Conservation (phyloP, 2,113 vertebrate genomes). For the Marcusenius ussheri region DNA sequence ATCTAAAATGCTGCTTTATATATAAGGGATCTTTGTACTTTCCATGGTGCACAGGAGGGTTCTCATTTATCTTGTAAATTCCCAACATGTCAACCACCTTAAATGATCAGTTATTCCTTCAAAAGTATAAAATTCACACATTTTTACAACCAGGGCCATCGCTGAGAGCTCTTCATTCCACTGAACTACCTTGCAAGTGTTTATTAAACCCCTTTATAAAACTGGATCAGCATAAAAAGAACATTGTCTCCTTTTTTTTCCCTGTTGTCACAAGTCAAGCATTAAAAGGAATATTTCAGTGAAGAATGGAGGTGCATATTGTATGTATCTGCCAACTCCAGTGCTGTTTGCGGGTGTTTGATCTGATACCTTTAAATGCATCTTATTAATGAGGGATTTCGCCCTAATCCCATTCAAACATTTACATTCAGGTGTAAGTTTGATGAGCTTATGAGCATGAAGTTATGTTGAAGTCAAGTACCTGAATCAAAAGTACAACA, state of each 20-base stretch:
- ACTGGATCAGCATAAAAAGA: background rate
- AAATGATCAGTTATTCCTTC: background rate
- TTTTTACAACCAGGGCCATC: background rate
- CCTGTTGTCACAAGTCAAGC: background rate
- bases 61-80: background rate
- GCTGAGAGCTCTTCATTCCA: background rate
- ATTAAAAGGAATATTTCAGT: background rate
- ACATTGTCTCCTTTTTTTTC: background rate
- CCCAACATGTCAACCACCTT: background rate
- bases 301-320: background rate
- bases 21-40: background rate
- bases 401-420: background rate
- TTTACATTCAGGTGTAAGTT: background rate
- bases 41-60: too few species aligned
- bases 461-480: background rate
- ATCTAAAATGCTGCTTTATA: background rate
- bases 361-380: background rate
- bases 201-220: background rate
- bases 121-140: background rate
- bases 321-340: background rate
- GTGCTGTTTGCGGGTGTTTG: background rate
- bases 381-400: background rate
- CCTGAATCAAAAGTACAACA: background rate
- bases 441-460: background rate
- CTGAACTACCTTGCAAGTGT: background rate